Evolutionary conservation across 2,888 invertebrate species (phyloP).

Genomic region (Athalia cordata): DNA sequence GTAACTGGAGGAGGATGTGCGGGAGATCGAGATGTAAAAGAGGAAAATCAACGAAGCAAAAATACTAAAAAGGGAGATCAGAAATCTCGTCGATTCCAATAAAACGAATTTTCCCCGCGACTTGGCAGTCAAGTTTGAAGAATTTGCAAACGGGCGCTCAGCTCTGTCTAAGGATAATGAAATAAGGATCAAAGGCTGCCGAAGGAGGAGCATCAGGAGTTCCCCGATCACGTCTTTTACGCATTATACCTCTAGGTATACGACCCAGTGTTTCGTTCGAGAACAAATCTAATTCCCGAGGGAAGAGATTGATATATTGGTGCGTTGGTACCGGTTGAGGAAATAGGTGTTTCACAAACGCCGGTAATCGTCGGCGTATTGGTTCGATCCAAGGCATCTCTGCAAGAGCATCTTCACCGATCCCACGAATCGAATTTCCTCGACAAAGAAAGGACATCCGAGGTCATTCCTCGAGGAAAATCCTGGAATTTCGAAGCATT

Average conservation of each 20-base stretch:
- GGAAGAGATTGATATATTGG: constrained; percentile 46
- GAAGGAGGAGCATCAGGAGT: constrained; percentile 39
- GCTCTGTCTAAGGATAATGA: constrained; percentile 67
- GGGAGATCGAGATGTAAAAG: constrained; percentile 30
- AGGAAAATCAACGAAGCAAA: constrained; percentile 37
- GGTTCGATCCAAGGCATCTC: not conserved
- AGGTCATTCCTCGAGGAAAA: not conserved
- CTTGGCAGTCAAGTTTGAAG: constrained; percentile 66
- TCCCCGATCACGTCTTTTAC: constrained; percentile 35
- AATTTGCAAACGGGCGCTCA: constrained; percentile 70
- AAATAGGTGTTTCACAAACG: constrained; percentile 22
- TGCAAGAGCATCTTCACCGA: not conserved
- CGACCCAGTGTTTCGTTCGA: constrained; percentile 46
- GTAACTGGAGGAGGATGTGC: constrained; percentile 49
- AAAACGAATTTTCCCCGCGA: constrained; percentile 70
- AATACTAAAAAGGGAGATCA: constrained; percentile 47
- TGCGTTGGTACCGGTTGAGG: constrained; percentile 22
- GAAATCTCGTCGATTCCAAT: constrained; percentile 64
- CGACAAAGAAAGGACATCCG: not conserved
- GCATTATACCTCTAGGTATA: not conserved
- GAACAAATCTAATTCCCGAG: constrained; percentile 56
- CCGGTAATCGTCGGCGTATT: constrained; percentile 3
- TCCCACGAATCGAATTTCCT: not conserved
- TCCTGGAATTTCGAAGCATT: not conserved
- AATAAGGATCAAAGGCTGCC: constrained; percentile 72